phyloP scores from a whole-genome alignment of 1,140 invertebrate genomes.

The Pissodes strobi region DNA sequence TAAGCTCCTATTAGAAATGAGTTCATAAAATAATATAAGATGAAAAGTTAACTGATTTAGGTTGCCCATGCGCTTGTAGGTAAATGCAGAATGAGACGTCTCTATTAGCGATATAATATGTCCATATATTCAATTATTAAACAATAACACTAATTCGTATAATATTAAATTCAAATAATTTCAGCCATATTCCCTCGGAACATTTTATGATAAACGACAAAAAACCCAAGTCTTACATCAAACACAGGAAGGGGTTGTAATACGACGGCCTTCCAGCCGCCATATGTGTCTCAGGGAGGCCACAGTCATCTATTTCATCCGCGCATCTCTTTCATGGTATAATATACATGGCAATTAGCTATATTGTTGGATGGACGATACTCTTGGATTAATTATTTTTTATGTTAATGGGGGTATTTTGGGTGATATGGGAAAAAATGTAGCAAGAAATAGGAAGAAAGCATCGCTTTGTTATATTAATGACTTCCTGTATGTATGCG shows the following conservation, averaged over 20 bases:
- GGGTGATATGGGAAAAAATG: slow-evolving; percentile 31
- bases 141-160: too few species aligned
- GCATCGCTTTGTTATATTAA: slow-evolving; percentile 6
- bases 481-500: slow-evolving; percentile 2
- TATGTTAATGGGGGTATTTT: slow-evolving; percentile 30
- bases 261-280: slow-evolving; percentile 18
- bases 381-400: slow-evolving; percentile 37
- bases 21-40: too few species aligned
- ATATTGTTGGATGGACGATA: slow-evolving; percentile 21
- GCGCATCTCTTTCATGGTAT: slow-evolving; percentile 6
- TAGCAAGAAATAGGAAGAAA: slow-evolving; percentile 16
- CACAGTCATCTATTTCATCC: slow-evolving; percentile 16
- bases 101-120: too few species aligned
- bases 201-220: too few species aligned
- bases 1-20: too few species aligned
- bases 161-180: too few species aligned
- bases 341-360: slow-evolving; percentile 26
- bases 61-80: too few species aligned
- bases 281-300: slow-evolving; percentile 22
- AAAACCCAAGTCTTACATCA: not conserved
- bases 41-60: too few species aligned
- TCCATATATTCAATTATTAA: too few species aligned
- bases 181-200: too few species aligned
- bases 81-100: too few species aligned
- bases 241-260: slow-evolving; percentile 33